A percentile compares a stretch with the other conserved stretches of the same genome.
These are phyloP conservation scores for Poecile montanus DNA, from an alignment of 2,797 vertebrate genomes.

Conservation along the genomic window DNA sequence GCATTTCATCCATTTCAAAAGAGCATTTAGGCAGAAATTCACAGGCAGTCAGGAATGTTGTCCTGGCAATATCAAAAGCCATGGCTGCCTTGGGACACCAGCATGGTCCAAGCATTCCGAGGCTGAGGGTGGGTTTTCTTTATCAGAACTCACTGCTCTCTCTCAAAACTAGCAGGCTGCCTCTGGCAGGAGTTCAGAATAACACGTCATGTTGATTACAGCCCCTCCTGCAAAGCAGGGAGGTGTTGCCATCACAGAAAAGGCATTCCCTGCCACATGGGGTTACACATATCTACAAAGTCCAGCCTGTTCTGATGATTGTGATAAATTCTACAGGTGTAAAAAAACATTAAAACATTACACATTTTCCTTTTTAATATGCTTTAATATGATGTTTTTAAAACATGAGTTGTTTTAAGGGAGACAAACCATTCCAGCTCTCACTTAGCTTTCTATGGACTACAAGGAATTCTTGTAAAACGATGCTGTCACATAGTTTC, in stretches of 20 bases:
- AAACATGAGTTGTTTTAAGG: neutral
- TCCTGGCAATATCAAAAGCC: neutral
- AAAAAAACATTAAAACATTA: neutral
- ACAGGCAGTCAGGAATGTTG: neutral
- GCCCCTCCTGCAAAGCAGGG: neutral
- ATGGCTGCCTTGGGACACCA: neutral
- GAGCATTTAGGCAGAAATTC: neutral
- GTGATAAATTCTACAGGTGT: neutral
- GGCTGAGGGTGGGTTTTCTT: neutral
- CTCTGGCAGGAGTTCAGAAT: neutral
- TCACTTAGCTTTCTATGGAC: neutral
- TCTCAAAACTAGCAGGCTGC: neutral
- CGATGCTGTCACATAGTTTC: neutral
- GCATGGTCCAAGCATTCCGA: neutral
- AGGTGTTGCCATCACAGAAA: neutral
- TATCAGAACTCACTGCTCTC: neutral
- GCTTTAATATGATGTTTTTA: neutral
- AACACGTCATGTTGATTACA: neutral
- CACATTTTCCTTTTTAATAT: neutral
- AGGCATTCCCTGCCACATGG: neutral
- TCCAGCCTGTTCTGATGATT: neutral
- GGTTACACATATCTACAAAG: rapidly evolving
- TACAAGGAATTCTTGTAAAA: conserved; percentile 1
- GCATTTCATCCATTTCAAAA: neutral
- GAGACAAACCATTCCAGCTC: neutral